These are phyloP conservation scores for Lordiphosa mommai DNA, from an alignment of 1,140 invertebrate genomes.

Conservation along the genomic window DNA sequence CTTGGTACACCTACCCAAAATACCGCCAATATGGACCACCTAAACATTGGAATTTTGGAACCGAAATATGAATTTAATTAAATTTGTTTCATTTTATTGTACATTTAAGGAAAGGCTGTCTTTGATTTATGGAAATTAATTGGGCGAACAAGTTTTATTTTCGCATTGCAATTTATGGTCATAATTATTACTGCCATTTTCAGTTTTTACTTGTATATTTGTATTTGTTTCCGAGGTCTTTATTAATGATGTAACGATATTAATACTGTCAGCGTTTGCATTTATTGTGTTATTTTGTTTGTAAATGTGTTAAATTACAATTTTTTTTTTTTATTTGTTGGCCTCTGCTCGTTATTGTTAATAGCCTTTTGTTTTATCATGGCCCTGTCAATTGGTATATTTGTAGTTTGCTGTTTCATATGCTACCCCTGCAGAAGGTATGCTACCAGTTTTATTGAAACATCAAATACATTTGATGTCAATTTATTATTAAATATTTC, in stretches of 20 bases:
- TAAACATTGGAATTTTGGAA: not conserved
- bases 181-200: conserved; percentile 39
- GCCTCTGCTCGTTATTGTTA: conserved; percentile 48
- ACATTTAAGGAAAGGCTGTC: not conserved
- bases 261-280: conserved; percentile 55
- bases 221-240: conserved; percentile 38
- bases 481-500: no score
- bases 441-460: no score
- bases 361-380: conserved; percentile 34
- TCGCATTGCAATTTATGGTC: conserved; percentile 45
- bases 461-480: no score
- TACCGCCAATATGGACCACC: no score
- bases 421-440: not conserved
- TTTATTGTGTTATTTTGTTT: conserved; percentile 47
- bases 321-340: conserved; percentile 22
- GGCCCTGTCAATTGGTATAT: conserved; percentile 26
- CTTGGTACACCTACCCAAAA: no score
- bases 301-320: conserved; percentile 20
- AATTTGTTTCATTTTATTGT: not conserved
- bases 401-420: conserved; percentile 34
- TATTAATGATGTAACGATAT: conserved; percentile 55
- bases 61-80: not conserved
- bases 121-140: not conserved
- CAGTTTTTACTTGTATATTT: conserved; percentile 11
- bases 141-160: not conserved